Evolutionary conservation across 2,797 vertebrate species (phyloP).

Genomic region (Coregonus sp.): DNA sequence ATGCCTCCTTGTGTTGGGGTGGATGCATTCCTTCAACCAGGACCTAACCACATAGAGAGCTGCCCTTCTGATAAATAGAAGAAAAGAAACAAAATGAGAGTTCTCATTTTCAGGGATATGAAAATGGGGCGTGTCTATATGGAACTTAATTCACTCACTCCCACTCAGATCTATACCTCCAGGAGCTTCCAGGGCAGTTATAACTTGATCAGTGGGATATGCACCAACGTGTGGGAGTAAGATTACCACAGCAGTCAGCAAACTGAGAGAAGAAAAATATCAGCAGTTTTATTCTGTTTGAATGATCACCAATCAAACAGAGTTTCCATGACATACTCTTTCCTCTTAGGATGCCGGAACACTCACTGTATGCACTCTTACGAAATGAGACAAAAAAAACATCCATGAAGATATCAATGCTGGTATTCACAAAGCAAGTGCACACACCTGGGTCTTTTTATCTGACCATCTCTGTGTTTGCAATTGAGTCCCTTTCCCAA

Average conservation of each 20-base stretch:
- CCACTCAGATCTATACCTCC: background rate
- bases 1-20: background rate
- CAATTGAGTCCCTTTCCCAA: background rate
- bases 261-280: constrained; percentile 39
- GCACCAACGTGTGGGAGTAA: constrained; percentile 29
- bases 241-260: background rate
- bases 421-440: background rate
- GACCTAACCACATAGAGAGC: background rate
- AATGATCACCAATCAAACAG: background rate
- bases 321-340: background rate
- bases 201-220: background rate
- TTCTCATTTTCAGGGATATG: no score
- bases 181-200: background rate
- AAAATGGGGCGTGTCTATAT: no score
- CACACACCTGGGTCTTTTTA: background rate
- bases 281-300: constrained; percentile 63
- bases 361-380: background rate
- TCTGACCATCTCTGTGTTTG: background rate
- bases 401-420: background rate
- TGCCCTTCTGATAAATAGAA: background rate
- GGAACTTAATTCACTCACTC: background rate
- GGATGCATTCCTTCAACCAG: background rate
- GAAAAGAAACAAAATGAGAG: no score
- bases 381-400: background rate
- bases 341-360: background rate